Base-by-base conservation (phyloP, 2,113 vertebrate species). In the Gopherus evgoodei region DNA sequence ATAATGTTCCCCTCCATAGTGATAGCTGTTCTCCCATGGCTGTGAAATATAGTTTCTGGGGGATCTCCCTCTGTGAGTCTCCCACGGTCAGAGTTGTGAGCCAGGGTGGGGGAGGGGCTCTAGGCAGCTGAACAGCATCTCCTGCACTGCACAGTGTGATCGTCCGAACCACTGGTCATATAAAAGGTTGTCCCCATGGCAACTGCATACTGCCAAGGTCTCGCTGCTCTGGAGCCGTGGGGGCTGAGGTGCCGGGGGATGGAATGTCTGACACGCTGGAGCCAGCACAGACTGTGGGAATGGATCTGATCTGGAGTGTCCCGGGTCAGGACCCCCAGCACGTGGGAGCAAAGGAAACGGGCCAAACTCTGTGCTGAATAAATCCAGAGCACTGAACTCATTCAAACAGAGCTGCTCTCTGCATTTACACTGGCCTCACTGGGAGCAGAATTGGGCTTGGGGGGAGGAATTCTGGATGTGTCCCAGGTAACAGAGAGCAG, bases 101-200 rank as follows among this genome's bases (percentile, higher is more conserved):
- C 6, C 57, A 22, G 35, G 38, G 59, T 35, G 47, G 42, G 50
- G 49, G 29, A 52, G 35, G 22, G 56, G 69, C 56, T 44, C 13
- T 53, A 22, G n/a, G 54, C 19, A 24, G 82, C 27, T 6, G 75
- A 65, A 84, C 16, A 24, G 44, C 47, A 6, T 31, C 47, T 29
- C 54, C 42, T 50, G 11, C 27, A 24, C 25, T 50, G 54, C 72
- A 78, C 44, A 22, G 47, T 3, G 38, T 57, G 62, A 47, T 75
- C 29, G 38, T 69, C 88, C 84, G 53, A 75, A 52, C 78, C 52
- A 44, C 8, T 86, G 84, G 31, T 79, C 78, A 78, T 42, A 78
- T 47, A 44, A 86, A 78, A 91, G 90, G 84, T 79, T 38, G 72
- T 91, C 84, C 81, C 90, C 53, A 86, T 86, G 84, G 84, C 31